phyloP scores from a whole-genome alignment of 2,113 vertebrate species.

The Cottus gobio region DNA sequence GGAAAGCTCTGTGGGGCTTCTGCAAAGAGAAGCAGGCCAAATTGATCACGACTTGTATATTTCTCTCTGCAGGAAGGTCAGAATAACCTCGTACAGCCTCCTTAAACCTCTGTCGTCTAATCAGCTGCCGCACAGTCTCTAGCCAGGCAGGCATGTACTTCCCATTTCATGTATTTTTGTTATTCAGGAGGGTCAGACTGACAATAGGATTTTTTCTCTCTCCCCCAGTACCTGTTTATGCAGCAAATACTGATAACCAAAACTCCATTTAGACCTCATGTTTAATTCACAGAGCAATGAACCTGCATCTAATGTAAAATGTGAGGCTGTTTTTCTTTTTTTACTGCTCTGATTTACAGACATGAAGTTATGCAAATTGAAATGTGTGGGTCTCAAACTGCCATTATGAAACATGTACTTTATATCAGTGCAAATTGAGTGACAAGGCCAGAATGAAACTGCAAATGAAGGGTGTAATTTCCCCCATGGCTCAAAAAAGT shows the following conservation, averaged over 20 bases:
- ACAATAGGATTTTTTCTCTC: not conserved
- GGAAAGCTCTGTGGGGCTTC: conserved; percentile 36
- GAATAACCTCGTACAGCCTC: not conserved
- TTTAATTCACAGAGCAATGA: conserved; percentile 5
- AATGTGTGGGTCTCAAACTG: not conserved
- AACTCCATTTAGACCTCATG: not conserved
- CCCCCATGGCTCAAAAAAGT: not conserved
- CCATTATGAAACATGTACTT: not conserved
- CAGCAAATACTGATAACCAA: not conserved
- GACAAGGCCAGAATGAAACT: not conserved
- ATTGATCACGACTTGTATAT: conserved; percentile 19
- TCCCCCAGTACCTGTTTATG: not conserved
- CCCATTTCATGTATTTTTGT: not conserved
- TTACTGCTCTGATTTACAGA: not conserved
- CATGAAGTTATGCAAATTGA: not conserved
- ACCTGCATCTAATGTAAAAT: not conserved
- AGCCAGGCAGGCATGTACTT: conserved; percentile 7
- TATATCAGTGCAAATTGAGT: not conserved
- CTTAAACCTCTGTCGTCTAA: not conserved
- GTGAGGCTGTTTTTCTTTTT: not conserved
- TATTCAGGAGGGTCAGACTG: conserved; percentile 6
- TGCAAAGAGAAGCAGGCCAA: conserved; percentile 2
- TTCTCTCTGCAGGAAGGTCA: conserved; percentile 31
- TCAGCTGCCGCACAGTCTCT: not conserved
- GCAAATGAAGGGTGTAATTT: not conserved